Conservation (phyloP, 2,888 invertebrate genomes). For the Temnothorax unifasciatus region DNA sequence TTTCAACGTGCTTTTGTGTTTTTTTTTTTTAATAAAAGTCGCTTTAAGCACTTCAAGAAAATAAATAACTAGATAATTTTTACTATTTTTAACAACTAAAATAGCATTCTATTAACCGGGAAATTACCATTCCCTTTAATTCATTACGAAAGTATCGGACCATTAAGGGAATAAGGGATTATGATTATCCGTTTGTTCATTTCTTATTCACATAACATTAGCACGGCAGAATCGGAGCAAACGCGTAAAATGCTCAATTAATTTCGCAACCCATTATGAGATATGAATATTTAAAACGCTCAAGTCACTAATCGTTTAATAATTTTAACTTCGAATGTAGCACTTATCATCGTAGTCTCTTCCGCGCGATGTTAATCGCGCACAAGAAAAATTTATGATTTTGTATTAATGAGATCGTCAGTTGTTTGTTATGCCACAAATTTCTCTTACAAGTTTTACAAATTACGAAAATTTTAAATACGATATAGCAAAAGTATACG, state of each 20-base stretch:
- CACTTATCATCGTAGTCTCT: background rate
- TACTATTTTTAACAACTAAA: background rate
- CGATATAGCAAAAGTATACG: background rate
- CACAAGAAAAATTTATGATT: background rate
- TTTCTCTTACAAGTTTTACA: background rate
- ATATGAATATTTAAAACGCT: conserved; percentile 21
- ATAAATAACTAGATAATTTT: background rate
- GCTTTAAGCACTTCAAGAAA: background rate
- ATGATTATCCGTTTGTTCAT: conserved; percentile 18
- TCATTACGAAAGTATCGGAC: background rate
- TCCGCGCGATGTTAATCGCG: background rate
- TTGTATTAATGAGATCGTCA: background rate
- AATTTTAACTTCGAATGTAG: conserved; percentile 6
- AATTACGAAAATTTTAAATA: background rate
- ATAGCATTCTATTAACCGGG: background rate
- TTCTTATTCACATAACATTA: conserved; percentile 32
- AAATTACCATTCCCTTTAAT: conserved; percentile 19
- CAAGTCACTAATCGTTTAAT: conserved; percentile 22
- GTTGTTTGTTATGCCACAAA: background rate
- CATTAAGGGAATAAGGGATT: conserved; percentile 18
- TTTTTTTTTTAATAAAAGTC: background rate
- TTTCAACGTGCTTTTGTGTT: background rate
- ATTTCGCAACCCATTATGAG: conserved; percentile 36
- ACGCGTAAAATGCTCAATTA: conserved; percentile 26
- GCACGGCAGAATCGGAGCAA: conserved; percentile 5